Evolutionary conservation across 2,888 invertebrate genomes (phyloP).

Genomic region (Eretmocerus hayati): DNA sequence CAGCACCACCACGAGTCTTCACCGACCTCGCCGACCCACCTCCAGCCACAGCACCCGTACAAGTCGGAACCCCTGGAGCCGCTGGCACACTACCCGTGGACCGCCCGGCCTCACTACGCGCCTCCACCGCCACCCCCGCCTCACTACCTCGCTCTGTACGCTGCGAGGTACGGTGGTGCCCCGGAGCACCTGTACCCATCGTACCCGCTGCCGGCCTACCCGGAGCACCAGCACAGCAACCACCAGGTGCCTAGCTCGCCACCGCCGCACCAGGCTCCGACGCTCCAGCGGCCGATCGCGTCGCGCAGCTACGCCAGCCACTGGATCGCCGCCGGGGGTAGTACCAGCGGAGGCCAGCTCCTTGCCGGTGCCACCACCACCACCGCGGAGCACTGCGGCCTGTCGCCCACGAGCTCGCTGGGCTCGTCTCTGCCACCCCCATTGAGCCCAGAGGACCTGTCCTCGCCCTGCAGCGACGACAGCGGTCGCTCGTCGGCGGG

Average conservation of each 20-base stretch:
- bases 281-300: conserved; percentile 35
- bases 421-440: conserved; percentile 42
- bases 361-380: conserved; percentile 40
- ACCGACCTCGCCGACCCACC: conserved; percentile 51
- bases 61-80: conserved; percentile 9
- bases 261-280: conserved; percentile 36
- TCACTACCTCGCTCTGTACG: conserved; percentile 17
- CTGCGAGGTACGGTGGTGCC: conserved; percentile 26
- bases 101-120: conserved; percentile 48
- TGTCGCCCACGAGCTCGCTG: conserved; percentile 45
- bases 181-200: conserved; percentile 22
- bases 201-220: conserved; percentile 29
- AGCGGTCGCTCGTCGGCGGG: conserved; percentile 55
- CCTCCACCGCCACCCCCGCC: no score
- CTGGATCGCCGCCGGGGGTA: no score
- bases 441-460: conserved; percentile 52
- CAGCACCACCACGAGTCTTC: conserved; percentile 42
- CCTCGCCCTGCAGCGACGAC: conserved; percentile 56
- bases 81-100: conserved; percentile 34
- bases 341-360: conserved; percentile 45
- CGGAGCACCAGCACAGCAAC: conserved; percentile 26
- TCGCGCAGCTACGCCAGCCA: conserved; percentile 39
- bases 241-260: conserved; percentile 22
- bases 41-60: conserved; percentile 47
- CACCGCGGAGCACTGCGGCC: conserved; percentile 43